A percentile compares a stretch with the other conserved stretches of the same genome.
Conservation (phyloP, 2,888 invertebrate genomes). For the Latrodectus hesperus region DNA sequence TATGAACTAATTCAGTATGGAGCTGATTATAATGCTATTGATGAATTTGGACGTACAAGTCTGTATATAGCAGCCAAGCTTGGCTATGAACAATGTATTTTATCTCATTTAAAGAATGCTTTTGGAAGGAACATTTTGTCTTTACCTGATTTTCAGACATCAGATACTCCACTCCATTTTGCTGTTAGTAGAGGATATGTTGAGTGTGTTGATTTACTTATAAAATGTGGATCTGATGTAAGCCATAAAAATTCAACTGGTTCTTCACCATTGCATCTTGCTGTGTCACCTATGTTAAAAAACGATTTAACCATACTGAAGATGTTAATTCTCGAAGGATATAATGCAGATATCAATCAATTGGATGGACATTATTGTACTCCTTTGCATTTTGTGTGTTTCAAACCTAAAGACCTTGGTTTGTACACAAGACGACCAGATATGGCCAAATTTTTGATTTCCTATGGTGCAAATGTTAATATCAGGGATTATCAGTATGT, state of each 20-base stretch:
- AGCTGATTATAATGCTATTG: conserved; percentile 75
- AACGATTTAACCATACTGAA: conserved; percentile 72
- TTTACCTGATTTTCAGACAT: conserved; percentile 73
- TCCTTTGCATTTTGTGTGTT: conserved; percentile 74
- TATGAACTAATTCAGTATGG: conserved; percentile 74
- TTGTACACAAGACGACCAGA: conserved; percentile 72
- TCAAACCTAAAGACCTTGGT: conserved; percentile 71
- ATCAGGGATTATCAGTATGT: conserved; percentile 73
- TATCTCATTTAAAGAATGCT: conserved; percentile 74
- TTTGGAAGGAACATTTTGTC: conserved; percentile 74
- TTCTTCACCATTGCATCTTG: conserved; percentile 73
- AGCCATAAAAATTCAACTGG: conserved; percentile 73
- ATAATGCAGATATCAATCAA: conserved; percentile 73
- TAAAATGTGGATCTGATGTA: conserved; percentile 74
- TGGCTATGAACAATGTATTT: conserved; percentile 72
- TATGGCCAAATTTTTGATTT: conserved; percentile 73
- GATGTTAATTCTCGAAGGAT: conserved; percentile 73
- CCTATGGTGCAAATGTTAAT: conserved; percentile 73
- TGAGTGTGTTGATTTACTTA: conserved; percentile 72
- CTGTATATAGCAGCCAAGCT: conserved; percentile 74
- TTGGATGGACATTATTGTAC: conserved; percentile 71
- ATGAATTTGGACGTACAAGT: conserved; percentile 73
- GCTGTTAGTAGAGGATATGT: conserved; percentile 73
- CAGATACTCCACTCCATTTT: conserved; percentile 74
- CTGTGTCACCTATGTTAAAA: conserved; percentile 71